phyloP scores from a whole-genome alignment of 2,113 vertebrate species.

The Tragelaphus strepsiceros region DNA sequence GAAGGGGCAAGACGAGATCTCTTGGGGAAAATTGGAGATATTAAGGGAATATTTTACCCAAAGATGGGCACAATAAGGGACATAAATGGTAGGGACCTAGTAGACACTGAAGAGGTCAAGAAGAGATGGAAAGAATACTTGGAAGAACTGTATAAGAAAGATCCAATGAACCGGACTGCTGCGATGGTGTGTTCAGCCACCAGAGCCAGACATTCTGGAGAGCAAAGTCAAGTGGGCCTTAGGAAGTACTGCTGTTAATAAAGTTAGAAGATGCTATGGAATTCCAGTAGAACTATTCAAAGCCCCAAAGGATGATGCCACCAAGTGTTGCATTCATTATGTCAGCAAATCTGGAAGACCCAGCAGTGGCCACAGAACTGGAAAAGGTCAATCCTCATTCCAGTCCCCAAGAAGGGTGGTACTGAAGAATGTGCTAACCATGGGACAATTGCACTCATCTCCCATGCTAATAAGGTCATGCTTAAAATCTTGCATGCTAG shows the following conservation, averaged over 20 bases:
- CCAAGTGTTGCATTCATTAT: not conserved
- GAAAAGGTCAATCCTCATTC: not conserved
- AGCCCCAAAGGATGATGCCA: not conserved
- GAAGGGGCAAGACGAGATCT: not conserved
- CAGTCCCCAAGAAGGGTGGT: not conserved
- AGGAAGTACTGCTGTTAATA: not conserved
- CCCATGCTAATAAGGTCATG: not conserved
- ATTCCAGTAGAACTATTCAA: not conserved
- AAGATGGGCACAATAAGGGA: not conserved
- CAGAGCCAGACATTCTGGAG: not conserved
- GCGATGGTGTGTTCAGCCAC: not conserved
- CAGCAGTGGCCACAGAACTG: not conserved
- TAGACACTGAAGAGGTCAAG: not conserved
- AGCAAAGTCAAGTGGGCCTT: not conserved
- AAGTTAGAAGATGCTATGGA: not conserved
- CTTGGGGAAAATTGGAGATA: not conserved
- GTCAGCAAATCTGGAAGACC: not conserved
- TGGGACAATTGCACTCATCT: not conserved
- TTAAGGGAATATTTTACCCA: not conserved
- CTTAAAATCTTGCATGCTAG: not conserved
- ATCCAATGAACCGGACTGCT: accelerated
- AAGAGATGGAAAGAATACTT: not conserved
- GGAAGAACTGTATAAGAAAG: not conserved
- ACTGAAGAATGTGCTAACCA: not conserved
- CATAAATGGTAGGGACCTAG: not conserved